Conservation (phyloP, 2,888 invertebrate genomes). For the Holacanthella duospinosa region DNA sequence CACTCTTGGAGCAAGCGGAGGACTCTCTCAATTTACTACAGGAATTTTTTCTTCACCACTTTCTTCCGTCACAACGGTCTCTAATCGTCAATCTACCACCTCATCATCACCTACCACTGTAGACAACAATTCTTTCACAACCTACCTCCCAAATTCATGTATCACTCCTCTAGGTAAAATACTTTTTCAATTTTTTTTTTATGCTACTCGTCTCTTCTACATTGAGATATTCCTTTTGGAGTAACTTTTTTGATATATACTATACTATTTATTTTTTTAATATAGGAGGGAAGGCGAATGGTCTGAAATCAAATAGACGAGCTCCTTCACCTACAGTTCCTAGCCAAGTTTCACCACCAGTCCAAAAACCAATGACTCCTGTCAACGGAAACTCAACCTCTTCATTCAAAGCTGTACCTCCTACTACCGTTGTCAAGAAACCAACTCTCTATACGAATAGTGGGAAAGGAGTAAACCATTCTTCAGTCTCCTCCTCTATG, state of each 20-base stretch:
- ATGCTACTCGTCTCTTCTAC: too few relatives aligned
- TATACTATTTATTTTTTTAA: not conserved
- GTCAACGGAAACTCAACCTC: conserved; percentile 10
- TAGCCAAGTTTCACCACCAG: conserved; percentile 28
- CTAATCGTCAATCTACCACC: conserved; percentile 11
- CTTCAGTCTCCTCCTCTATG: not conserved
- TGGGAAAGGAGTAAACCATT: not conserved
- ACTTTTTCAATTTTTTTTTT: too few relatives aligned
- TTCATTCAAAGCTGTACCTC: conserved; percentile 9
- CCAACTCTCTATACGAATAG: conserved; percentile 5
- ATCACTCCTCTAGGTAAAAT: not conserved
- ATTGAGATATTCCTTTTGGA: not conserved
- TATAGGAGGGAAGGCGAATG: conserved; percentile 7
- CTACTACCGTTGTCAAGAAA: conserved; percentile 15
- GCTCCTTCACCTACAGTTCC: conserved; percentile 17
- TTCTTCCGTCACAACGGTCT: not conserved
- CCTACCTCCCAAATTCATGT: not conserved
- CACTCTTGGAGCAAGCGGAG: not conserved
- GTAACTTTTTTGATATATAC: not conserved
- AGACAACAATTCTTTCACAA: not conserved
- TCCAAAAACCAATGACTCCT: conserved; percentile 30
- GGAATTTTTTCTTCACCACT: not conserved
- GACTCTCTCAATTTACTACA: conserved; percentile 5
- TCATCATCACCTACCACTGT: not conserved
- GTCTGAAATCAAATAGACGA: conserved; percentile 9